Evolutionary conservation across 2,797 vertebrate genomes (phyloP), one percentile per base, ranked within the genome.

Genomic region (Clarias platycephalus): DNA sequence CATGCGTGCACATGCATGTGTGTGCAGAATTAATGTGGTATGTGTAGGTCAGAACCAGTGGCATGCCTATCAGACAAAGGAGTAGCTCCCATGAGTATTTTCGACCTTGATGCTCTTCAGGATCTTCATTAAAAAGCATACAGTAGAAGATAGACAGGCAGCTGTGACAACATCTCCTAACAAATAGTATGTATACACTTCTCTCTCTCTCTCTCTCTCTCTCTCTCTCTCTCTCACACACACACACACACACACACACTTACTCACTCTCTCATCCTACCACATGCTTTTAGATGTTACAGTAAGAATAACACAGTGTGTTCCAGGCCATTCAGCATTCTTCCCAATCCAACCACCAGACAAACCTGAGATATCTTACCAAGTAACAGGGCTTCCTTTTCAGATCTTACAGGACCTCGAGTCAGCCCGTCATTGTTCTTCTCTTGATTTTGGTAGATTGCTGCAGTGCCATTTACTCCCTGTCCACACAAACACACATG

Each of bases 361-460:
- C 22, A 74, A 63, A 58, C 58, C 60, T 62, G 82, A 66, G 37
- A 53, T 71, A 76, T 63, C 78, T 96, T 96, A 99, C 98, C 98
- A 88, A 99, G 96, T 85, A 99, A 93, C 62, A 99, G 93, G 6
- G 98, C 98, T 90, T 99, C 97, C 86, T 97, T 98, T 85, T 99
- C 97, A 37, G 97, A 97, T 81, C 95, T 95, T 76, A 97, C 92
- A 62, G 95, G 91, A 66, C 91, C 95, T 2, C 95, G 94, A 71
- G 87, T 92, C 90, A 93, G 84, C 87, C 94, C 93, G 70, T 97
- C 96, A 1, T 86, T 92, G 89, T 94, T 95, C 89, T 95, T 95
- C 84, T 96, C 96, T 93, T 95, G 94, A 91, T 95, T 93, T 88
- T 94, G 95, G 91, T 94, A 95, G 88, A 95, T 93, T 13, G 68